Evolutionary conservation across 2,113 vertebrate species (phyloP).

Genomic region (Hiodon alosoides): DNA sequence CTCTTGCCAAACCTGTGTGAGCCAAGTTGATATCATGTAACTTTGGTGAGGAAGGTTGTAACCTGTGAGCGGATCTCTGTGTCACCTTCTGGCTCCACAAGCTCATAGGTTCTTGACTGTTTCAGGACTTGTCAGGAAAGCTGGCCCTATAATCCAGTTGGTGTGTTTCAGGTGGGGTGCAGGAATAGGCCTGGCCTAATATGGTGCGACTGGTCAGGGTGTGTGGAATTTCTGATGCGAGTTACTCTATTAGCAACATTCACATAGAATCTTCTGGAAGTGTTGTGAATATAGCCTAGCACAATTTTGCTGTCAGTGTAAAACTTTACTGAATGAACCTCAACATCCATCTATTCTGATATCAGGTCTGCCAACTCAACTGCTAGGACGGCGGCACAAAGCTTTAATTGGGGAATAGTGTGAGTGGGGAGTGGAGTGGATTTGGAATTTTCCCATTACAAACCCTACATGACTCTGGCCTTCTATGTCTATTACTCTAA

Average conservation of each 20-base stretch:
- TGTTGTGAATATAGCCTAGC: constrained; percentile 10
- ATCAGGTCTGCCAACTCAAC: constrained; percentile 21
- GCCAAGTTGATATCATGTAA: not conserved
- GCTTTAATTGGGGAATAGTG: constrained; percentile 12
- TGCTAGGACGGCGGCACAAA: constrained; percentile 21
- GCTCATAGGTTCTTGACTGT: not conserved
- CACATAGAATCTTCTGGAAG: not conserved
- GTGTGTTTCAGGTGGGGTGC: not conserved
- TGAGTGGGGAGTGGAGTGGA: constrained; percentile 7
- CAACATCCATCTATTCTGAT: not conserved
- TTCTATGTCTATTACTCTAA: not conserved
- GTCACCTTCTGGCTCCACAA: constrained; percentile 3
- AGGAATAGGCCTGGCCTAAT: constrained; percentile 16
- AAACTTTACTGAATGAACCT: not conserved
- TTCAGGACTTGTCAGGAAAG: not conserved
- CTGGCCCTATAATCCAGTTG: constrained; percentile 11
- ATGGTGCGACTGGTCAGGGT: constrained; percentile 3
- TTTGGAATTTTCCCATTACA: not conserved
- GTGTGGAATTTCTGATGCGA: constrained; percentile 11
- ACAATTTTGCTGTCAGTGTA: constrained; percentile 3
- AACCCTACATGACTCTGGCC: constrained; percentile 10
- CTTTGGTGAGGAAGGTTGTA: not conserved
- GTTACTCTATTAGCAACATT: constrained; percentile 8
- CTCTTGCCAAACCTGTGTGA: not conserved
- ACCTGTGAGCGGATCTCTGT: constrained; percentile 2